phyloP scores from a whole-genome alignment of 2,797 vertebrate species.

The Parotocinclus haroldoi region DNA sequence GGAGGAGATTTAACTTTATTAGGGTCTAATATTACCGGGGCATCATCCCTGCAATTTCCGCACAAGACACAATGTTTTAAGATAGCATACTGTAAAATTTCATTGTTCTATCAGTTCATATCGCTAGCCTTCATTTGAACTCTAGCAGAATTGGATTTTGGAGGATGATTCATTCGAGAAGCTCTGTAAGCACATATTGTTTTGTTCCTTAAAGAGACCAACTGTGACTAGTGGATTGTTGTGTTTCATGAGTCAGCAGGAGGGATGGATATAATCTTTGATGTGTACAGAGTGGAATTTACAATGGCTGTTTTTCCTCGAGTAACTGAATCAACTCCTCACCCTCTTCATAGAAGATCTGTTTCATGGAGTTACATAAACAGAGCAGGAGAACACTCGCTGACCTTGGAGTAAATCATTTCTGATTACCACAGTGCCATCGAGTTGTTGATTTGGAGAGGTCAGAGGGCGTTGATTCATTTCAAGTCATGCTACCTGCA shows the following conservation, averaged over 20 bases:
- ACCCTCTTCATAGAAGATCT: constrained; percentile 8
- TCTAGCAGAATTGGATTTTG: constrained; percentile 28
- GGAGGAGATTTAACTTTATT: constrained; percentile 19
- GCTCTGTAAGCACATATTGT: constrained; percentile 12
- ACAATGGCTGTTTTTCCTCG: constrained; percentile 8
- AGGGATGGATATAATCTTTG: constrained; percentile 27
- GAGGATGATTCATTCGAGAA: constrained; percentile 23
- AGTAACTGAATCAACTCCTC: constrained; percentile 1
- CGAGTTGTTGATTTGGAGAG: too few species aligned
- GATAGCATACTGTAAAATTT: too few species aligned
- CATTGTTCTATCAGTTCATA: not conserved
- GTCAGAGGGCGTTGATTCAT: too few species aligned
- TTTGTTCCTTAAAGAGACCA: constrained; percentile 10
- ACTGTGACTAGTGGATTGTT: constrained; percentile 14
- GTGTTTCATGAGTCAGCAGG: constrained; percentile 25
- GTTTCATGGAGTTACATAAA: not conserved
- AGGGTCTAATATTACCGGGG: too few species aligned
- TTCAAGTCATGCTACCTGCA: too few species aligned
- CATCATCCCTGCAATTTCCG: too few species aligned
- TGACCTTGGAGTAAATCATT: not conserved
- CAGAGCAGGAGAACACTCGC: not conserved
- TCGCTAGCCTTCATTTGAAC: constrained; percentile 57
- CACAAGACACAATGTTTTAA: too few species aligned
- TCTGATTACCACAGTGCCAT: not conserved
- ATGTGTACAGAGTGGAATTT: constrained; percentile 7